These are phyloP conservation scores for Eucidaris tribuloides DNA, from an alignment of 35 echinoderm and acorn worm genomes.

Conservation along the genomic window DNA sequence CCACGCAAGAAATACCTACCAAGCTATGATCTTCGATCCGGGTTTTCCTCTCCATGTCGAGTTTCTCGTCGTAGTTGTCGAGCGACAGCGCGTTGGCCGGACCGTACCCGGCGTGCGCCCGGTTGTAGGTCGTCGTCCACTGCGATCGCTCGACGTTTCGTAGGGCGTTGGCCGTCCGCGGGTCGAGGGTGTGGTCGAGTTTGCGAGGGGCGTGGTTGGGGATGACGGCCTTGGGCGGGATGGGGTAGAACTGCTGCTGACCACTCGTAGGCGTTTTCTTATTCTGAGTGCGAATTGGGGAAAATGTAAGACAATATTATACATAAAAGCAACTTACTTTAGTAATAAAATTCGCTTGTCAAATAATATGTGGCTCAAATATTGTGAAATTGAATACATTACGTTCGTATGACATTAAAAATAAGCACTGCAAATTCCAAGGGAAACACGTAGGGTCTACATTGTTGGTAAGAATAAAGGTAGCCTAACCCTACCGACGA, in stretches of 20 bases:
- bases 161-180: slow-evolving; percentile 76
- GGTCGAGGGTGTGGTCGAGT: slow-evolving; percentile 72
- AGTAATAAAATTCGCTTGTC: no score
- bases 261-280: slow-evolving; percentile 81
- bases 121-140: slow-evolving; percentile 89
- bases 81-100: slow-evolving; percentile 60
- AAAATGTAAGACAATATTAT: no score
- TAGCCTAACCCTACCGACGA: no score
- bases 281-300: no score
- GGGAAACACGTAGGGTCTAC: no score
- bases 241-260: slow-evolving; percentile 90
- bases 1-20: slow-evolving; percentile 77
- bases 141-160: slow-evolving; percentile 91
- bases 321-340: no score
- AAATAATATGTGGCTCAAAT: no score
- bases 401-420: no score
- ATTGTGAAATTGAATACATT: no score
- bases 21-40: slow-evolving; percentile 92
- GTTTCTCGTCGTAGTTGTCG: slow-evolving; percentile 87
- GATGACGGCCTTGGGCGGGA: slow-evolving; percentile 91
- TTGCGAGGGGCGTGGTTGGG: slow-evolving; percentile 86
- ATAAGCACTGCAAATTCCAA: no score
- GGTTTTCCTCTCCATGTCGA: slow-evolving; percentile 63
- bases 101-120: slow-evolving; percentile 79
- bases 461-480: no score